Percentiles rank a stretch among this genome's conserved stretches.
These are phyloP conservation scores for Harpegnathos saltator DNA, from an alignment of 1,140 invertebrate genomes.

Conservation along the genomic window DNA sequence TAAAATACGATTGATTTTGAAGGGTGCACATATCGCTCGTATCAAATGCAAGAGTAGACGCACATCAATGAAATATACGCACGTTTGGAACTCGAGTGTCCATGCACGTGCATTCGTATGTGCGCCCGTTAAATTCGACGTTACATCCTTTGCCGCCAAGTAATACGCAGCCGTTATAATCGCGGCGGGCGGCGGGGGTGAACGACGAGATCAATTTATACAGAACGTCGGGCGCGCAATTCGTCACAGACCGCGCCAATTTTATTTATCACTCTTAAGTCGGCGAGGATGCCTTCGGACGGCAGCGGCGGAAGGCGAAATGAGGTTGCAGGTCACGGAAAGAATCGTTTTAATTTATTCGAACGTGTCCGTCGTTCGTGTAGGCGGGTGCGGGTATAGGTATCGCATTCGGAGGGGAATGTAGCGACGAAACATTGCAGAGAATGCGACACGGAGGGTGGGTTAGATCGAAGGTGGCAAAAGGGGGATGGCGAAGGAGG, in stretches of 20 bases:
- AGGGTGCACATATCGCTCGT: constrained; percentile 8
- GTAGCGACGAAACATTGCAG: constrained; percentile 61
- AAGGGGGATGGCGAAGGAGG: not conserved
- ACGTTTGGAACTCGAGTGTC: no score
- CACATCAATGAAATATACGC: no score
- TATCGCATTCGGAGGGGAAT: constrained; percentile 62
- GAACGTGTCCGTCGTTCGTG: constrained; percentile 48
- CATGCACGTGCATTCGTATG: no score
- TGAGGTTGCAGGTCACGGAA: constrained; percentile 58
- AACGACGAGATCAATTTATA: no score
- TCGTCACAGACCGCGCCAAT: constrained; percentile 66
- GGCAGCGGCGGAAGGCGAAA: not conserved
- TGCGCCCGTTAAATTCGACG: no score
- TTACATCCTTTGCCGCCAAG: no score
- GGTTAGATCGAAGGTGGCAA: constrained; percentile 49
- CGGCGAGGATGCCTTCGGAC: constrained; percentile 29
- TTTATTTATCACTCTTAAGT: constrained; percentile 54
- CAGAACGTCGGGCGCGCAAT: not conserved
- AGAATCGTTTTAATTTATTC: constrained; percentile 74
- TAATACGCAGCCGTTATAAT: no score
- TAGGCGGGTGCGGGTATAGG: constrained; percentile 36
- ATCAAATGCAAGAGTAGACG: constrained; percentile 47
- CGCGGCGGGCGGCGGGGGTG: no score
- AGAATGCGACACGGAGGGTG: constrained; percentile 56
- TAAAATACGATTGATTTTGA: constrained; percentile 36